A percentile compares a stretch with the other conserved stretches of the same genome.
Conservation (phyloP, 2,888 invertebrate genomes). For the Byasa hedistus region DNA sequence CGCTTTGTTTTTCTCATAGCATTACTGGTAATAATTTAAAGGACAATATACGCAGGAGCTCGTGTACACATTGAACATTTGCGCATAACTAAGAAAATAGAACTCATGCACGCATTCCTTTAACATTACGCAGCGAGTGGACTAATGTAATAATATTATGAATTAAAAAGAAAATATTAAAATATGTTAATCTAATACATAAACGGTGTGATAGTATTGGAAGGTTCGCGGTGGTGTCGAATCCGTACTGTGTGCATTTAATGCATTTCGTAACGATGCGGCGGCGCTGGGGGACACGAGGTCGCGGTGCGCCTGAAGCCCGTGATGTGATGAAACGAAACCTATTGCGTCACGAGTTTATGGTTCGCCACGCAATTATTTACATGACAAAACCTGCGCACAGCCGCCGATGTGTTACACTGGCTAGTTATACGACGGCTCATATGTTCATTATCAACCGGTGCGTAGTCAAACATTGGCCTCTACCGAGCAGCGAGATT, state of each 20-base stretch:
- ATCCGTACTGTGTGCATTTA: constrained; percentile 72
- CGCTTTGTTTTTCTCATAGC: background rate
- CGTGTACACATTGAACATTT: constrained; percentile 4
- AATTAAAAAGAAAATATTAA: background rate
- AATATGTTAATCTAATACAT: constrained; percentile 1
- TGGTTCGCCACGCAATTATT: constrained; percentile 71
- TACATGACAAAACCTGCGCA: constrained; percentile 70
- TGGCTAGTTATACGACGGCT: constrained; percentile 39
- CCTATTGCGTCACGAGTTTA: constrained; percentile 74
- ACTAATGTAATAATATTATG: constrained; percentile 6
- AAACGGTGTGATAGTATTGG: constrained; percentile 28
- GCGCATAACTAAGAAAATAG: constrained; percentile 13
- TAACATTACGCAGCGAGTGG: constrained; percentile 5
- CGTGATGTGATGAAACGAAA: constrained; percentile 72
- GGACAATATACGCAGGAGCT: background rate
- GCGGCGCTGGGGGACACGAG: constrained; percentile 71
- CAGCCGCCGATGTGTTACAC: constrained; percentile 49
- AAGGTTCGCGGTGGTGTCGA: constrained; percentile 38
- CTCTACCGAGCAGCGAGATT: background rate
- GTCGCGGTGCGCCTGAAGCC: constrained; percentile 73
- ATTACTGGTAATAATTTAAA: background rate
- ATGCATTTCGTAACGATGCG: constrained; percentile 79
- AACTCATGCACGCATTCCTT: constrained; percentile 14
- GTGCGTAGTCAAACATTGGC: background rate
- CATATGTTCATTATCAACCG: background rate